These are phyloP conservation scores for Lepidurus apus DNA, from an alignment of 1,140 invertebrate species.

Conservation along the genomic window DNA sequence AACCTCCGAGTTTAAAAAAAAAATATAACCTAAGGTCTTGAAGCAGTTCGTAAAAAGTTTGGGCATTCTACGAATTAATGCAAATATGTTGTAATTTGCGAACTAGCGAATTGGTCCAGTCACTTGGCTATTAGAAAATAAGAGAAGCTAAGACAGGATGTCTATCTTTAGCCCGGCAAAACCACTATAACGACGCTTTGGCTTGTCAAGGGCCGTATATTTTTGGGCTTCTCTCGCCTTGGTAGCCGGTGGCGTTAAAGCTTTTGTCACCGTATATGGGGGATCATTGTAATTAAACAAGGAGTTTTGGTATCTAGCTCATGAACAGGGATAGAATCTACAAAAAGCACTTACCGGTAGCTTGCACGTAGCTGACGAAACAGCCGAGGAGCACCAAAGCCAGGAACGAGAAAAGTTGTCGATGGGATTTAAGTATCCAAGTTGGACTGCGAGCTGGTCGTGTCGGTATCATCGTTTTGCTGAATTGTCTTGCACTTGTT, in stretches of 20 bases:
- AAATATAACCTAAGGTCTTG: too few relatives aligned
- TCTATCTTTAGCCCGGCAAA: conserved; percentile 6
- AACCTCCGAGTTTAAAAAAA: too few relatives aligned
- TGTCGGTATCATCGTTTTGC: background rate
- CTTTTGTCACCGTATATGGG: background rate
- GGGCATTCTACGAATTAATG: background rate
- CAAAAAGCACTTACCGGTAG: background rate
- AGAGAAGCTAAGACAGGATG: background rate
- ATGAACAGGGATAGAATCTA: background rate
- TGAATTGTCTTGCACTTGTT: background rate
- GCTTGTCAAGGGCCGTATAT: conserved; percentile 10
- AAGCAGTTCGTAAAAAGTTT: too few relatives aligned
- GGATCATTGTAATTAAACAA: background rate
- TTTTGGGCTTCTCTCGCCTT: background rate
- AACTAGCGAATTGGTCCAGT: background rate
- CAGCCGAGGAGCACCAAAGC: conserved; percentile 12
- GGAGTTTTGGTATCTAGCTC: background rate
- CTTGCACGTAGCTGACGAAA: background rate
- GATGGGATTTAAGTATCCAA: background rate
- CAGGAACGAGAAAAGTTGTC: background rate
- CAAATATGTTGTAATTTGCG: conserved; percentile 3
- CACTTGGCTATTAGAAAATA: background rate
- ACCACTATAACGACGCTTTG: conserved; percentile 7
- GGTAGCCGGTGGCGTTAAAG: background rate
- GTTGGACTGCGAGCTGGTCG: background rate